Base-by-base conservation (phyloP, 2,888 invertebrate species). In the Autographa pulchrina region DNA sequence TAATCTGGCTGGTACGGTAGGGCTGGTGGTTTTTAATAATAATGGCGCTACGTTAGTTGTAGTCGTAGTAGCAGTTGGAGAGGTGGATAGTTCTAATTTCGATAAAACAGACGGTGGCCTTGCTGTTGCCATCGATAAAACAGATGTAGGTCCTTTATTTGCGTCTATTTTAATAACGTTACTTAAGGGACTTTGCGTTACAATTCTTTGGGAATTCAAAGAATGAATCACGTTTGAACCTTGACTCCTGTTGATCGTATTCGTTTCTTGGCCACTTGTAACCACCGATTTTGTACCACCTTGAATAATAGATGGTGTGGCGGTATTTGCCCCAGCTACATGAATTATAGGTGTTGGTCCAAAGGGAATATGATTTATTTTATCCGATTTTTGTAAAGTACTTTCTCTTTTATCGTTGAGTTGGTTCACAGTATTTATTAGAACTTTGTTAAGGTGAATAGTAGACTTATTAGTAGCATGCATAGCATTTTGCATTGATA, bases 401-500 rank as follows among this genome's bases (percentile, higher is more conserved):
- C 74, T 89, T 72, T 95, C 95, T 75, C 92, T 89, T 84, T 94
- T 94, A 38, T 96, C 96, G 63, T 86, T 85, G n/a, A 92, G 54
- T 72, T 91, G 86, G 71, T 75, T 89, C 56, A 92, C 87, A 69
- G 90, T 92, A 80, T 91, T 94, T 54, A 95, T 85, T 60, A 95
- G 84, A 54, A 95, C 90, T 88, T 95, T 96, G 80, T 92, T 86
- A 58, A 94, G 74, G 78, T 94, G 94, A 74, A 94, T 77, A 48
- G 90, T 75, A 20, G 93, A 86, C 88, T 91, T 86, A 80, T 91
- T 92, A 48, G 90, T 89, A 32, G 92, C 86, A 65, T 94, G 93
- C 62, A 94, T 83, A 43, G 94, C 89, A 83, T 93, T 94, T 85
- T 94, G 94, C 93, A 96, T 92, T 0, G 94, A 91, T 80, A 96